Evolutionary conservation across 1,140 invertebrate genomes (phyloP).

Genomic region (Achatina immaculata): DNA sequence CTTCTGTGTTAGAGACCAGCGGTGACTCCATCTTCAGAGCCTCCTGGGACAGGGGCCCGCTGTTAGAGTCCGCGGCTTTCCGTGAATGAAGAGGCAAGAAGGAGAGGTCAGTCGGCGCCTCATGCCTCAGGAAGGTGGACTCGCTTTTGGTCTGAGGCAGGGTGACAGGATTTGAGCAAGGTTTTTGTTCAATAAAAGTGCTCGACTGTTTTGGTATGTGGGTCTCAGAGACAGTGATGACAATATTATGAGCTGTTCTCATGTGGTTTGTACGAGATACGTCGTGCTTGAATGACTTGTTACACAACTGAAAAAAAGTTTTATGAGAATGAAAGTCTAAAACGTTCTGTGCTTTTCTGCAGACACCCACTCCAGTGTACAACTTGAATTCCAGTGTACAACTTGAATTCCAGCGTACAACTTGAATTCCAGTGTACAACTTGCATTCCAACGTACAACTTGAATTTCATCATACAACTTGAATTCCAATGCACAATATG

Average conservation of each 20-base stretch:
- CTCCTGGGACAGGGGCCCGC: background rate
- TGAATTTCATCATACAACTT: too few relatives aligned
- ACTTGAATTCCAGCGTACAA: too few relatives aligned
- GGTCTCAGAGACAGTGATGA: constrained; percentile 52
- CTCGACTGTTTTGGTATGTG: constrained; percentile 10
- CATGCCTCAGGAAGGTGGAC: background rate
- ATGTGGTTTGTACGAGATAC: constrained; percentile 64
- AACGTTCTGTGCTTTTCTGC: too few relatives aligned
- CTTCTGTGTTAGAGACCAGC: background rate
- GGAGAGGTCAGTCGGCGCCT: constrained; percentile 2
- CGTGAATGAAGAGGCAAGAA: background rate
- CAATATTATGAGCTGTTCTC: constrained; percentile 60
- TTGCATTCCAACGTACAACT: too few relatives aligned
- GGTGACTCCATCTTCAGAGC: constrained; percentile 2
- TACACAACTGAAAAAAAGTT: constrained; percentile 49
- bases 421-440: too few relatives aligned
- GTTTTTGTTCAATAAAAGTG: background rate
- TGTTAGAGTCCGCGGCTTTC: background rate
- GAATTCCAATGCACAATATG: too few relatives aligned
- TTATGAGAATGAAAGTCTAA: too few relatives aligned
- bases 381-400: too few relatives aligned
- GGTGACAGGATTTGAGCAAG: background rate
- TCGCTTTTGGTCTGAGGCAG: constrained; percentile 10
- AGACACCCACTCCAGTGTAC: too few relatives aligned
- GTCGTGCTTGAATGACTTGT: constrained; percentile 53